A percentile compares a stretch with the other conserved stretches of the same genome.
Evolutionary conservation across 2,888 invertebrate species (phyloP).

Genomic region (Ptilodon capucinus): DNA sequence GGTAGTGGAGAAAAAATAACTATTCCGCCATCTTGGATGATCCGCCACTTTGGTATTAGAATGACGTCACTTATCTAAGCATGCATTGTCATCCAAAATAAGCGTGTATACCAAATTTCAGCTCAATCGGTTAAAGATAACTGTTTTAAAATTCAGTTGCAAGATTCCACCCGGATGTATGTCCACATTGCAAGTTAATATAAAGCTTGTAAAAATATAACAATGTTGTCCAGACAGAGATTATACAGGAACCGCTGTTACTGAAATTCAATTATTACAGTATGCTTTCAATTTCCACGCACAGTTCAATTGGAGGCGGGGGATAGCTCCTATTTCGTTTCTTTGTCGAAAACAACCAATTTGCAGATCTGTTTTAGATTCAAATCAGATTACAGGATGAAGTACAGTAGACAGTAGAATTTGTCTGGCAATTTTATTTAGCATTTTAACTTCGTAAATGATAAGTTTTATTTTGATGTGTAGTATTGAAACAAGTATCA

Average conservation of each 20-base stretch:
- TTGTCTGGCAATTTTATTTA: conserved; percentile 1
- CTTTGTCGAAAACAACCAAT: conserved; percentile 26
- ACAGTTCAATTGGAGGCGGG: conserved; percentile 32
- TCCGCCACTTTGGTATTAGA: too few relatives aligned
- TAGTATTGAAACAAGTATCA: too few relatives aligned
- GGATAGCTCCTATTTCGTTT: conserved; percentile 15
- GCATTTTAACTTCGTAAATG: neutral
- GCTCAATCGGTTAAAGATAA: too few relatives aligned
- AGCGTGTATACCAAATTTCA: too few relatives aligned
- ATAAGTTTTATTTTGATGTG: too few relatives aligned
- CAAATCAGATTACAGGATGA: neutral
- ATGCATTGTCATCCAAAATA: too few relatives aligned
- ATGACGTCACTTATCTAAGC: too few relatives aligned
- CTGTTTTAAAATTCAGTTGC: too few relatives aligned
- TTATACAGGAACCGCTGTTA: conserved; percentile 37
- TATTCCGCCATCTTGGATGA: too few relatives aligned
- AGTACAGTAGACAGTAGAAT: neutral
- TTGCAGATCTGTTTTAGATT: conserved; percentile 3
- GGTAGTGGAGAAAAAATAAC: too few relatives aligned
- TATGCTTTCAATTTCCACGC: conserved; percentile 54
- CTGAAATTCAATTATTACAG: conserved; percentile 60
- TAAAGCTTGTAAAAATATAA: neutral
- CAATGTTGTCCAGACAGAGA: conserved; percentile 8
- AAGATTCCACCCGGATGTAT: too few relatives aligned
- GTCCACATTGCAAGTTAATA: too few relatives aligned